phyloP scores from a whole-genome alignment of 1,140 invertebrate species.

The Heliconius melpomene region DNA sequence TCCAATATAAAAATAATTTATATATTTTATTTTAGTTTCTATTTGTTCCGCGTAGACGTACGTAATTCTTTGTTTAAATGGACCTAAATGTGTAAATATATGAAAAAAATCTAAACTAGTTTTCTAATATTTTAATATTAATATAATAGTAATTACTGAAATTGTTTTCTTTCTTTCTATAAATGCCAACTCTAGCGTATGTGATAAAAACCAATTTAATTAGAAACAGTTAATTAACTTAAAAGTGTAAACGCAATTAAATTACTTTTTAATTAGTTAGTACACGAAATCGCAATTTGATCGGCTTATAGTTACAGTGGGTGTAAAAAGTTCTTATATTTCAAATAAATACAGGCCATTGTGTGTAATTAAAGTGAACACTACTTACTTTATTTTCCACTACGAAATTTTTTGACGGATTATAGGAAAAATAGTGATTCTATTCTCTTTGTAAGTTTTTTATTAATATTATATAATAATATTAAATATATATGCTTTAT shows the following conservation, averaged over 20 bases:
- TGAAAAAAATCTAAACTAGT: no score
- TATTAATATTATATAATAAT: no score
- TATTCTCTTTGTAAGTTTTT: not conserved
- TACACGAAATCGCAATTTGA: conserved; percentile 14
- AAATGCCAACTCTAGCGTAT: not conserved
- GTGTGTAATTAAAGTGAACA: not conserved
- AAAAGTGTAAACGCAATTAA: conserved; percentile 13
- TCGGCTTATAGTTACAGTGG: conserved; percentile 1
- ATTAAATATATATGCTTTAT: not conserved
- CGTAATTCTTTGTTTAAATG: no score
- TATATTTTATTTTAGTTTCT: no score
- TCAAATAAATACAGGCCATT: not conserved
- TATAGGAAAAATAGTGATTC: not conserved
- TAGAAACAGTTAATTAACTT: conserved; percentile 11
- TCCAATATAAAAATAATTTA: no score
- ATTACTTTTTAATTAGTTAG: conserved; percentile 12
- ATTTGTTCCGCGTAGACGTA: no score
- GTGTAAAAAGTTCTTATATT: conserved; percentile 1
- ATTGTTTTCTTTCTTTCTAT: not conserved
- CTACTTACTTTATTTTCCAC: not conserved
- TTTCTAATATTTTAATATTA: no score
- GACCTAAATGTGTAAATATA: no score
- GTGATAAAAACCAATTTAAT: conserved; percentile 11
- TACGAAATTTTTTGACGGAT: not conserved
- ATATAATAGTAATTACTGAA: no score